Evolutionary conservation across 2,113 vertebrate genomes (phyloP), one percentile per base, ranked within the genome.

Genomic region (Arothron firmamentum): DNA sequence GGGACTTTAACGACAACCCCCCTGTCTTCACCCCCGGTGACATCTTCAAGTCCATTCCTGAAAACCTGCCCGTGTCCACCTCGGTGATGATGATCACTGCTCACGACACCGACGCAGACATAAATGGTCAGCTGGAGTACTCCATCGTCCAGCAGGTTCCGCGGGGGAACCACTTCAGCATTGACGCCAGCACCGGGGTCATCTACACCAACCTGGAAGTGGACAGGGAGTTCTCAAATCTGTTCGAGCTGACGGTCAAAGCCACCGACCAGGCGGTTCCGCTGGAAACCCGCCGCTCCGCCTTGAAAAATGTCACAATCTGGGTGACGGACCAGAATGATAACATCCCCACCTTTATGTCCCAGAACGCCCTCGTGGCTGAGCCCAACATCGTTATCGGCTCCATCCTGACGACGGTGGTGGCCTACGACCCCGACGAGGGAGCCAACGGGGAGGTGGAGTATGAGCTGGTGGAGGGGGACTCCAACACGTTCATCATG

Each of bases 1-100:
- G 96, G 68, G 97, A 99, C 78, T 98, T 96, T 70, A 99, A 99
- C 17, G 97, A 99, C 81, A 99, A 99, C 28, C 91, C 96, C 38
- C 97, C 97, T 1, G 74, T 93, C 46, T 99, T 99, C 74, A 88
- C 93, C 7, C 91, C 95, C 0, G 96, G 95, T 15, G 96, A 99
- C 71, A 93, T 99, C 67, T 97, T 98, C 72, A 96, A 97, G 57
- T 96, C 97, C 6, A 94, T 99, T 47, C 80, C 93, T 11, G 97
- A 99, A 90, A 98, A 99, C 5, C 57, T 98, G 41, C 95, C 95
- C 38, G 55, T 97, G 19, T 92, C 94, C 2, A 93, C 92, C 1
- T 96, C 95, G 1, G 92, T 99, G 34, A 69, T 98, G 87, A 92
- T 93, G 0, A 92, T 98, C 49, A 90, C 90, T 1, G 97, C 97